Evolutionary conservation across 1,140 invertebrate genomes (phyloP).

Genomic region (Batillaria attramentaria): DNA sequence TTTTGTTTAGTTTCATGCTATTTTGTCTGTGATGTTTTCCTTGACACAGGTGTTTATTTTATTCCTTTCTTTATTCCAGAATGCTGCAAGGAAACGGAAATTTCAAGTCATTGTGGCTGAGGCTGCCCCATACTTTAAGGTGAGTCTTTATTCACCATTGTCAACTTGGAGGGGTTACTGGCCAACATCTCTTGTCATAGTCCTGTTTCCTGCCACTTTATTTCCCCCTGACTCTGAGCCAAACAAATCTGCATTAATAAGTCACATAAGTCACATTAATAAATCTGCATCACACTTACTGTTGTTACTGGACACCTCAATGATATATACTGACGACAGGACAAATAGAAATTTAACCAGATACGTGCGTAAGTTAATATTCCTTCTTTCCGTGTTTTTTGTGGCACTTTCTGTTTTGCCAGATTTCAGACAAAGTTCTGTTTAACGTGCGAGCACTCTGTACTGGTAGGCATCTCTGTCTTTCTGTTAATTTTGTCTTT

Average conservation of each 20-base stretch:
- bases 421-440: background rate
- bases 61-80: conserved; percentile 65
- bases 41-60: background rate
- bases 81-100: conserved; percentile 80
- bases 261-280: background rate
- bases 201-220: no score
- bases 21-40: background rate
- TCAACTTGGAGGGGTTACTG: no score
- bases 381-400: no score
- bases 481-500: background rate
- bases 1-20: background rate
- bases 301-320: background rate
- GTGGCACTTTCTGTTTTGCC: no score
- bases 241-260: no score
- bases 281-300: background rate
- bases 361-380: no score
- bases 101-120: conserved; percentile 92
- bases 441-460: background rate
- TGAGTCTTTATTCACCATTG: no score
- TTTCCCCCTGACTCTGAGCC: no score
- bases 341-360: no score
- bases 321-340: background rate
- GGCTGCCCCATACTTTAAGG: conserved; percentile 82
- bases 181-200: no score
- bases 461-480: background rate